Percentiles rank a stretch among this genome's conserved stretches.
Evolutionary conservation across 2,888 invertebrate genomes (phyloP).

Genomic region (Noctuana brunneofusca): DNA sequence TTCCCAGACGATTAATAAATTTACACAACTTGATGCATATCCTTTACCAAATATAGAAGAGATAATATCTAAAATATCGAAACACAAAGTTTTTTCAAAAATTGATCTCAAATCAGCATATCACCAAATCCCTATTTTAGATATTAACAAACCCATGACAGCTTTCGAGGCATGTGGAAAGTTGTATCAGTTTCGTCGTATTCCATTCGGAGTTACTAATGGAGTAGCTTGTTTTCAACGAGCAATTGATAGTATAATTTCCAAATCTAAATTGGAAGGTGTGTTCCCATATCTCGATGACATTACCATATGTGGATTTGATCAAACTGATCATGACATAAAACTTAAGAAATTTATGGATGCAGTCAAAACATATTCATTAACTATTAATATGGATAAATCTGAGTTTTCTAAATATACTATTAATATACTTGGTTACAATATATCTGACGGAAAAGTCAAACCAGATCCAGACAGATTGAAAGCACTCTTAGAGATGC

Average conservation of each 20-base stretch:
- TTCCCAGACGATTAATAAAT: conserved; percentile 16
- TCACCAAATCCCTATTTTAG: neutral
- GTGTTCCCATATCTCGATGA: neutral
- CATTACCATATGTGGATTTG: neutral
- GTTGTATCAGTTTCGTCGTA: neutral
- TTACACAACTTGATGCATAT: conserved; percentile 15
- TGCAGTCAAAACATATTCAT: neutral
- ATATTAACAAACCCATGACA: conserved; percentile 3
- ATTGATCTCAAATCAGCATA: conserved; percentile 8
- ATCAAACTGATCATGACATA: neutral
- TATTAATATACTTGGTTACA: conserved; percentile 5
- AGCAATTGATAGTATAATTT: conserved; percentile 3
- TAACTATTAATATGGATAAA: neutral
- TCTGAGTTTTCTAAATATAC: neutral
- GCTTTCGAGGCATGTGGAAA: conserved; percentile 6
- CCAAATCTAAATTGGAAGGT: neutral
- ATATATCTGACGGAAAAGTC: neutral
- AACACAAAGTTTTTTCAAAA: conserved; percentile 8
- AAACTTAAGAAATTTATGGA: neutral
- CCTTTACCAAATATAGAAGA: conserved; percentile 21
- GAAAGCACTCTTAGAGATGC: neutral
- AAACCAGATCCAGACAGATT: neutral
- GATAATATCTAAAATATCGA: conserved; percentile 10
- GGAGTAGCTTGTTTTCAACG: conserved; percentile 14
- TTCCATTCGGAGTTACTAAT: conserved; percentile 12